Conservation (phyloP, 2,888 invertebrate genomes). For the Sarcophaga rosellei region DNA sequence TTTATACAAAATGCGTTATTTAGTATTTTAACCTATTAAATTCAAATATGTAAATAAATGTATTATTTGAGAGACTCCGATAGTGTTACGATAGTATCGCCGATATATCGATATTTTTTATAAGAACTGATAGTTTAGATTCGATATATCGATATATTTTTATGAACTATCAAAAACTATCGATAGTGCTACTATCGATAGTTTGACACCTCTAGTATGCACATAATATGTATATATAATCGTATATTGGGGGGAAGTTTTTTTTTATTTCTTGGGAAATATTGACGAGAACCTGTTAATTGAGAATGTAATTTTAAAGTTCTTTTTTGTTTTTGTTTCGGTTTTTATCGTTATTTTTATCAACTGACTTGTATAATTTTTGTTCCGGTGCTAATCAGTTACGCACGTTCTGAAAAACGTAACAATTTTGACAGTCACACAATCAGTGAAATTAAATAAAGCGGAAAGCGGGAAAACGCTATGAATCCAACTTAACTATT, state of each 20-base stretch:
- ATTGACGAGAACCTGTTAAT: neutral
- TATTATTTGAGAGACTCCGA: no score
- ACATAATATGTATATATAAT: neutral
- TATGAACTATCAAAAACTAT: no score
- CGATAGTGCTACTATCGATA: no score
- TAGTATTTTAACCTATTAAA: no score
- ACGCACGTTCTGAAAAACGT: constrained; percentile 30
- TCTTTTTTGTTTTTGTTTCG: neutral
- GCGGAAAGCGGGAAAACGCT: neutral
- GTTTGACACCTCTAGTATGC: no score
- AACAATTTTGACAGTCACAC: constrained; percentile 12
- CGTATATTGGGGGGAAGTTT: neutral
- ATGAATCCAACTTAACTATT: no score
- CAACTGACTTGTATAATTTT: neutral
- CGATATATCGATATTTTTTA: no score
- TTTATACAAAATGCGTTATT: no score
- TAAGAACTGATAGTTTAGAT: no score
- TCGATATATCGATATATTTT: no score
- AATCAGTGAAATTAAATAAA: constrained; percentile 10
- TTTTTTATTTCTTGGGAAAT: constrained; percentile 8
- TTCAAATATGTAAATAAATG: no score
- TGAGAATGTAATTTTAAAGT: neutral
- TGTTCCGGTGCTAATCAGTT: constrained; percentile 36
- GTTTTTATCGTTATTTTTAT: neutral
- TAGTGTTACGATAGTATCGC: no score